Base-by-base conservation (phyloP, 2,113 vertebrate genomes). In the Oryzias celebensis region DNA sequence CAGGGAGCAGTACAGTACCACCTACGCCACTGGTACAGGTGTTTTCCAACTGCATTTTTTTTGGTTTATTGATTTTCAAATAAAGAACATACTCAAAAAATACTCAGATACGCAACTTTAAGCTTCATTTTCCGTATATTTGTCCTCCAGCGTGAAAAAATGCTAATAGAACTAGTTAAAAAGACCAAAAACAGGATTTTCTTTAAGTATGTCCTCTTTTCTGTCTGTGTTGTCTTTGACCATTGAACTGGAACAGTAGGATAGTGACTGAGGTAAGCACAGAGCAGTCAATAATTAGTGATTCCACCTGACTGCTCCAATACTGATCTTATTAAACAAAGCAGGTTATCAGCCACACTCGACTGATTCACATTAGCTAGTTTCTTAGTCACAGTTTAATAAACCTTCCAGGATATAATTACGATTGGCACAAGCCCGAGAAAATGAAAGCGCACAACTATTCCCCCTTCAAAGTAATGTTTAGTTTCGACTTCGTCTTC, bases 311-410 rank as follows among this genome's bases (percentile, higher is more conserved):
- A 70, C 46, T 71, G 55, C 44, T 69, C 31, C 28, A 16, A 62
- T 54, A 53, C 48, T 68, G 23, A 73, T 54, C 23, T 51, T 46
- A 62, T 62, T 76, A 49, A 36, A 61, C 52, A 16, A 26, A 22
- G 58, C 41, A 58, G 60, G 56, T 67, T 58, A 65, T 71, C 50
- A 74, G 26, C 36, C 10, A 47, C 13, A 46, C 31, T 20, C 43
- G 23, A 20, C 4, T 24, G 50, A 44, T 52, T 68, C 52, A 41
- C 49, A 75, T 62, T n/a, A 68, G 60, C 44, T 13, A 4, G 6
- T 54, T 53, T 61, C 17, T 42, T 26, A 42, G 57, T 56, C 28
- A 42, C 45, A 22, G 4, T 68, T 58, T 41, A 23, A 47, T 48
- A 31, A 70, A 49, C 44, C 15, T 36, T 57, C 10, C 4, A 20